These are phyloP conservation scores for Jaculus jaculus DNA, from an alignment of 2,113 vertebrate genomes.

Conservation along the genomic window DNA sequence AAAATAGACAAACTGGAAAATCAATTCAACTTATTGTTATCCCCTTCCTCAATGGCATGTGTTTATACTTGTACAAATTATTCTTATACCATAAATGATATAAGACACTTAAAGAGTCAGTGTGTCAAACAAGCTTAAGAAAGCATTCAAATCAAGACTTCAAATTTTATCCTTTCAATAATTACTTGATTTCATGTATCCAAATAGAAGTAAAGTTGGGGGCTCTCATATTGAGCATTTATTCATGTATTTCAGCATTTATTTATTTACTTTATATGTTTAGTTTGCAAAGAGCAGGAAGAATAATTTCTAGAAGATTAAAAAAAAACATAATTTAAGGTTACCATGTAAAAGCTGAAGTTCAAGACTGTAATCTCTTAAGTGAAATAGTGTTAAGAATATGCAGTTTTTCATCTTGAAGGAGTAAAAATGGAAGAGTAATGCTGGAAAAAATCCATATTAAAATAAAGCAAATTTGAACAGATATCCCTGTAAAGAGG, in stretches of 20 bases:
- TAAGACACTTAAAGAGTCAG: neutral
- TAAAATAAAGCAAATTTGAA: neutral
- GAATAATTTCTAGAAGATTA: neutral
- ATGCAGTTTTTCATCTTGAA: neutral
- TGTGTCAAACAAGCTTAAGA: neutral
- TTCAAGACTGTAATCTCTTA: neutral
- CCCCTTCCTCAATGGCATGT: neutral
- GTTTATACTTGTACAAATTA: neutral
- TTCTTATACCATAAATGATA: neutral
- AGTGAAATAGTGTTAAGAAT: neutral
- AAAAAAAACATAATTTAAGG: neutral
- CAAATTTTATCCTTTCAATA: neutral
- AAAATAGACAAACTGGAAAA: neutral
- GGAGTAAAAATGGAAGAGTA: neutral
- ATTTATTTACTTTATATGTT: too few relatives aligned
- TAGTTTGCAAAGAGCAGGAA: neutral
- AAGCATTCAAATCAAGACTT: neutral
- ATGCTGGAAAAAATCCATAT: neutral
- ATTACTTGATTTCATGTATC: neutral
- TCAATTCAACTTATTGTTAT: neutral
- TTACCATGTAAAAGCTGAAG: neutral
- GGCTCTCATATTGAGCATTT: neutral
- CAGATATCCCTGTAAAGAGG: neutral
- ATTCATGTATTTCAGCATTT: too few relatives aligned
- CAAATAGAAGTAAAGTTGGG: neutral